Conservation (phyloP, 2,888 invertebrate genomes). For the Pandemis cinnamomeana region DNA sequence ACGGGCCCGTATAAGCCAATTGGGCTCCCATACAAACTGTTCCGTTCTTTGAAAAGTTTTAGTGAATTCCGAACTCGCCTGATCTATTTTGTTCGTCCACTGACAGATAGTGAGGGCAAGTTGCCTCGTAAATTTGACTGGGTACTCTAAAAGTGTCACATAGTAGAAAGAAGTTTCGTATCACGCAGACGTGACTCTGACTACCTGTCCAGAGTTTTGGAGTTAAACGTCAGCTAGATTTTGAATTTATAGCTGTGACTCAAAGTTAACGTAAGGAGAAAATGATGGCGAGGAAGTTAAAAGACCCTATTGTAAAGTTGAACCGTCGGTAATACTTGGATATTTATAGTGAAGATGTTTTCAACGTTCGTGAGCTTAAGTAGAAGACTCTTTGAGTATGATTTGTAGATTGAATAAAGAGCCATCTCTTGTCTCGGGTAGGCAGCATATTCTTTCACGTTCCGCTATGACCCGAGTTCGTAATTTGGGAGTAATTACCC, state of each 20-base stretch:
- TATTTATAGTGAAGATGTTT: no score
- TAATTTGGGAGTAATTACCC: no score
- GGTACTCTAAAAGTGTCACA: constrained; percentile 36
- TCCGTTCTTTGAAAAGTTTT: constrained; percentile 38
- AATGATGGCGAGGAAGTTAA: background rate
- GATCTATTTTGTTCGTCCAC: constrained; percentile 40
- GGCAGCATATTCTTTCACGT: no score
- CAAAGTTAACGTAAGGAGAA: background rate
- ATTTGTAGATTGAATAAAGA: no score
- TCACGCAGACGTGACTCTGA: constrained; percentile 26
- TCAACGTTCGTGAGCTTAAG: no score
- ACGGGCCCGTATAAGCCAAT: constrained; percentile 37
- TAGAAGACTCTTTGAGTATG: no score
- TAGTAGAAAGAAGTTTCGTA: constrained; percentile 37
- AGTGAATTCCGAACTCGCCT: constrained; percentile 39
- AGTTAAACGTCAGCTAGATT: constrained; percentile 20
- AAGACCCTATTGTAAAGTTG: background rate
- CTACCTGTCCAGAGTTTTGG: constrained; percentile 23
- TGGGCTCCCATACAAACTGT: constrained; percentile 35
- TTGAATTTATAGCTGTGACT: constrained; percentile 15
- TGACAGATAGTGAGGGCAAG: constrained; percentile 39
- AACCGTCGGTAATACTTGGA: no score
- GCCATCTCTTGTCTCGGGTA: no score
- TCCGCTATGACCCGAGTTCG: no score
- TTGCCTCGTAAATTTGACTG: constrained; percentile 39